phyloP scores from a whole-genome alignment of 2,113 vertebrate species.

The Nansenia antarctica region DNA sequence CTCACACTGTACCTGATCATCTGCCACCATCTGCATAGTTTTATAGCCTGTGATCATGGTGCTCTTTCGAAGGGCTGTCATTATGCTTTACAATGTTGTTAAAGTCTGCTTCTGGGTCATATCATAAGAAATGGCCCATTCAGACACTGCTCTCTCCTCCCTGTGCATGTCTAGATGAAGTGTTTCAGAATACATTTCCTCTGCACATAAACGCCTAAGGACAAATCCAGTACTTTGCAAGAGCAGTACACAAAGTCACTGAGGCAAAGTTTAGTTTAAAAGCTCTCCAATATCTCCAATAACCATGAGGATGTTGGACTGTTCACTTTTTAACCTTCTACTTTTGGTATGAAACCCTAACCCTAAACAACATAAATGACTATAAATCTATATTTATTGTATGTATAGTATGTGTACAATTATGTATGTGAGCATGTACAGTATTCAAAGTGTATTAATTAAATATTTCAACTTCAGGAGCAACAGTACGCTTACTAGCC shows the following conservation, averaged over 20 bases:
- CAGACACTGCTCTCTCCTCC: constrained; percentile 20
- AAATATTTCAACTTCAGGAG: constrained; percentile 49
- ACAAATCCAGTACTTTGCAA: constrained; percentile 60
- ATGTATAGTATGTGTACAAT: too few relatives aligned
- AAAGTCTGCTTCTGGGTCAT: constrained; percentile 56
- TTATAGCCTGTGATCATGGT: constrained; percentile 74
- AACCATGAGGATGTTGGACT: constrained; percentile 38
- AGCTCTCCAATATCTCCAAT: constrained; percentile 33
- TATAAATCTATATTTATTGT: too few relatives aligned
- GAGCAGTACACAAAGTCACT: constrained; percentile 21
- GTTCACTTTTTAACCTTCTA: constrained; percentile 35
- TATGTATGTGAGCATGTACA: constrained; percentile 9
- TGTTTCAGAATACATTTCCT: constrained; percentile 45
- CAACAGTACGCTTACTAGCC: too few relatives aligned
- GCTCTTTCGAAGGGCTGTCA: constrained; percentile 70
- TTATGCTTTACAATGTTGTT: constrained; percentile 72
- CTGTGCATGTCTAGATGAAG: constrained; percentile 47
- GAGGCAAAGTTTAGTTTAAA: constrained; percentile 36
- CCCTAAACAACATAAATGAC: too few relatives aligned
- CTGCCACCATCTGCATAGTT: constrained; percentile 76
- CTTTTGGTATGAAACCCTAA: neutral
- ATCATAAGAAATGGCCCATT: constrained; percentile 54
- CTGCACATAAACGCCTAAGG: constrained; percentile 48
- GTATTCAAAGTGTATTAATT: constrained; percentile 28
- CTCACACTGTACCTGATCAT: constrained; percentile 65